phyloP scores from a whole-genome alignment of 1,140 invertebrate species.

The Drosophila arawakana region DNA sequence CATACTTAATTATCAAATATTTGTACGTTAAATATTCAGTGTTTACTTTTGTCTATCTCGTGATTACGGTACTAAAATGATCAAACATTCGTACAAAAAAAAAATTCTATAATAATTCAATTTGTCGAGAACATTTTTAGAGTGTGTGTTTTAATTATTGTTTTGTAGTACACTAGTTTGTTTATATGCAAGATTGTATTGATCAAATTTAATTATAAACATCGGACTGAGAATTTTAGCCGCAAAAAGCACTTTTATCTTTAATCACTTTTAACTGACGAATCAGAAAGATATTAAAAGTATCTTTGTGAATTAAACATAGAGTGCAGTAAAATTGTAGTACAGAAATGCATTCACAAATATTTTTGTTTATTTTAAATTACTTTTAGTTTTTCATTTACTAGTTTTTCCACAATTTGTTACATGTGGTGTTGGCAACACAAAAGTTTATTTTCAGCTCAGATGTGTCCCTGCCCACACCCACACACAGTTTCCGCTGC shows the following conservation, averaged over 20 bases:
- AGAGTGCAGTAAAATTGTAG: no score
- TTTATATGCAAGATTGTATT: neutral
- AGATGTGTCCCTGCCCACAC: neutral
- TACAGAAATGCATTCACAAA: no score
- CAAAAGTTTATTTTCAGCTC: slow-evolving; percentile 1
- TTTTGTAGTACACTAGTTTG: slow-evolving; percentile 7
- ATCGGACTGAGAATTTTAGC: neutral
- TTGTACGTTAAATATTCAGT: slow-evolving; percentile 59
- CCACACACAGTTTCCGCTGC: no score
- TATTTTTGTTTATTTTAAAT: no score
- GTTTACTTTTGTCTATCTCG: slow-evolving; percentile 50
- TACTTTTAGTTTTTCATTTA: neutral
- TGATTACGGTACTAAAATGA: slow-evolving; percentile 30
- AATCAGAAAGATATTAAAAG: no score
- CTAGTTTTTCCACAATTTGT: neutral
- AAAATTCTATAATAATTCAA: neutral
- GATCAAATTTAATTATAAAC: slow-evolving; percentile 10
- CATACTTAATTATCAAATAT: slow-evolving; percentile 74
- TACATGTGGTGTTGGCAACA: neutral
- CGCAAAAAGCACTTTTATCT: slow-evolving; percentile 7
- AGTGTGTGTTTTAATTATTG: slow-evolving; percentile 14
- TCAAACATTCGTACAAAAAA: slow-evolving; percentile 18
- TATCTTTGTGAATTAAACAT: no score
- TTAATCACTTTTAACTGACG: no score
- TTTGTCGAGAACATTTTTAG: slow-evolving; percentile 21